Percentiles rank a stretch among this genome's conserved stretches.
Evolutionary conservation across 1,140 invertebrate species (phyloP).

Genomic region (Rhagoletis pomonella): DNA sequence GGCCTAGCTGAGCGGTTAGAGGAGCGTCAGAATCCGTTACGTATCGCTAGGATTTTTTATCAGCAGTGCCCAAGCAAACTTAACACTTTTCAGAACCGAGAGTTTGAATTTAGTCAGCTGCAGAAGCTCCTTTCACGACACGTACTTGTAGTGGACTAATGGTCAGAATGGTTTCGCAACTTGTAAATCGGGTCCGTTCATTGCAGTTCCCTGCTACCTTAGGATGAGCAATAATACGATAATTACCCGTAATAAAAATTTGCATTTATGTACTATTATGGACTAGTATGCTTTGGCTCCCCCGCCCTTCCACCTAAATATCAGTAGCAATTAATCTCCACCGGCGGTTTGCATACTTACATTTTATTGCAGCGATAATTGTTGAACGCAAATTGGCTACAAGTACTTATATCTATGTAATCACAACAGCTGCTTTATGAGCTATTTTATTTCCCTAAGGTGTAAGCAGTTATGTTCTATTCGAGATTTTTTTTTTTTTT

Average conservation of each 20-base stretch:
- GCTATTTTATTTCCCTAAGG: background rate
- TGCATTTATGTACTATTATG: background rate
- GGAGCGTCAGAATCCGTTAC: no score
- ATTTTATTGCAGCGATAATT: constrained; percentile 39
- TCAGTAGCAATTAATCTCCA: constrained; percentile 30
- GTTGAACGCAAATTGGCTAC: constrained; percentile 14
- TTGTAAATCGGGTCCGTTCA: no score
- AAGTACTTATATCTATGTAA: no score
- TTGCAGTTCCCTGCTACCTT: no score
- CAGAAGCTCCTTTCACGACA: no score
- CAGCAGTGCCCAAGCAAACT: no score
- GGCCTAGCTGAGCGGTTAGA: no score
- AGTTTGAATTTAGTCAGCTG: no score
- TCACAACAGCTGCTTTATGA: constrained; percentile 34
- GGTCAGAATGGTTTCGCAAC: no score
- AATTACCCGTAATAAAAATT: constrained; percentile 20
- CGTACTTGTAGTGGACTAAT: no score
- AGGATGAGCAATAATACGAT: background rate
- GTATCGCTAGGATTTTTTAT: no score
- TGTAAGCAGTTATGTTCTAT: background rate
- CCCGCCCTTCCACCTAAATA: background rate
- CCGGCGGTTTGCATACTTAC: background rate
- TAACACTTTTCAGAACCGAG: no score
- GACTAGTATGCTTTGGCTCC: background rate
- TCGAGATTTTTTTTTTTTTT: background rate